phyloP scores from a whole-genome alignment of 2,797 vertebrate genomes.

The Sebastes umbrosus region DNA sequence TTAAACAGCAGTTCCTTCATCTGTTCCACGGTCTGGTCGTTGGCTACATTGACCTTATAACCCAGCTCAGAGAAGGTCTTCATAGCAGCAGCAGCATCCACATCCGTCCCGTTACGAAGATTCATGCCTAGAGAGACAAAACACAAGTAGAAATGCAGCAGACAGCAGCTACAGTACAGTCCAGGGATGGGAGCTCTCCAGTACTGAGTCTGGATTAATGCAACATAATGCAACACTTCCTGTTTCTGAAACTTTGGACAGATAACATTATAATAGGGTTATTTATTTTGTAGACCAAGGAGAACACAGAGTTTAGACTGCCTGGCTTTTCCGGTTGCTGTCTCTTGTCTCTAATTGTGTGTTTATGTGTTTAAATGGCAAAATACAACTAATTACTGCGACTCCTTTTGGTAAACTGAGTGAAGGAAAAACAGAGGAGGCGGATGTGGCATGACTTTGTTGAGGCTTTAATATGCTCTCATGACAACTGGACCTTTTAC shows the following conservation, averaged over 20 bases:
- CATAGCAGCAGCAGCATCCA: conserved; percentile 54
- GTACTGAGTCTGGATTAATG: too few species aligned
- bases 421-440: background rate
- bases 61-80: conserved; percentile 69
- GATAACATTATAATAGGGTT: too few species aligned
- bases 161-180: background rate
- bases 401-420: background rate
- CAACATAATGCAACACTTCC: too few species aligned
- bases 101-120: conserved; percentile 72
- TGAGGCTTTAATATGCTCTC: background rate
- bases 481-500: background rate
- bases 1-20: conserved; percentile 51
- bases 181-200: too few species aligned
- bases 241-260: too few species aligned
- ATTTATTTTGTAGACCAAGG: background rate
- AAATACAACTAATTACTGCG: background rate
- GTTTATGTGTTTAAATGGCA: background rate
- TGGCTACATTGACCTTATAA: conserved; percentile 47
- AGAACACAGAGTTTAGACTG: background rate
- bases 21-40: conserved; percentile 61
- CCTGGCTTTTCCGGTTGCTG: background rate
- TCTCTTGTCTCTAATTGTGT: too few species aligned
- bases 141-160: background rate
- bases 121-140: conserved; percentile 61
- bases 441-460: background rate